Evolutionary conservation across 2,888 invertebrate species (phyloP), one percentile per base, ranked within the genome.

Genomic region (Hypolimnas misippus): DNA sequence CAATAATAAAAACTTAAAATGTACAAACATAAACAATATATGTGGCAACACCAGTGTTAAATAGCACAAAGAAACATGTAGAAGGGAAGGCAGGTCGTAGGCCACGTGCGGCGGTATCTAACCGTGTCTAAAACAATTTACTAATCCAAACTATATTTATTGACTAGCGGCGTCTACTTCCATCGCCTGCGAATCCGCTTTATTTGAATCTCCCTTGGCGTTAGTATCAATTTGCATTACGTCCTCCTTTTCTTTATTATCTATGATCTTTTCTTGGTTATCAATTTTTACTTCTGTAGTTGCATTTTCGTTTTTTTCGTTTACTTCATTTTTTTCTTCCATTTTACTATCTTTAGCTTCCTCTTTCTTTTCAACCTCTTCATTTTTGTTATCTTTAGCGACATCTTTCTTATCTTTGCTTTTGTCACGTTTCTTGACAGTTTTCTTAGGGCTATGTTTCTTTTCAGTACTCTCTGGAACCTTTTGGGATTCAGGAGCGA

Each of bases 91-190:
- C 49, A 49, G 79, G 76, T 69, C 65, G 62, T 57, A 73, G 76
- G 80, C 79, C 79, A 70, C 75, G 78, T 82, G 84, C 80, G 67
- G 67, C 67, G 59, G 42, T 40, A 63, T 60, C 73, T 73, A 71
- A 75, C 67, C 70, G 84, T 82, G 84, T 79, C 84, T 85, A 83
- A 72, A 80, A 80, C 77, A 83, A 86, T 88, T 87, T 78, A 77
- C 89, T 89, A 88, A 81, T 67, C 83, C 82, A 76, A 81, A 80
- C 81, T 86, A 82, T 75, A 78, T 83, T 87, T 89, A 91, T 89
- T 91, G 92, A 92, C 92, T 91, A 92, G 92, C 83, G 80, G 86
- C 89, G 49, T 92, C 92, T 55, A 92, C 84, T 71, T 92, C 92
- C 92, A 92, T 92, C 57, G 79, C 75, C 72, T 83, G 87, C 67